These are phyloP conservation scores for Eciton burchellii DNA, from an alignment of 1,140 invertebrate genomes.

Conservation along the genomic window DNA sequence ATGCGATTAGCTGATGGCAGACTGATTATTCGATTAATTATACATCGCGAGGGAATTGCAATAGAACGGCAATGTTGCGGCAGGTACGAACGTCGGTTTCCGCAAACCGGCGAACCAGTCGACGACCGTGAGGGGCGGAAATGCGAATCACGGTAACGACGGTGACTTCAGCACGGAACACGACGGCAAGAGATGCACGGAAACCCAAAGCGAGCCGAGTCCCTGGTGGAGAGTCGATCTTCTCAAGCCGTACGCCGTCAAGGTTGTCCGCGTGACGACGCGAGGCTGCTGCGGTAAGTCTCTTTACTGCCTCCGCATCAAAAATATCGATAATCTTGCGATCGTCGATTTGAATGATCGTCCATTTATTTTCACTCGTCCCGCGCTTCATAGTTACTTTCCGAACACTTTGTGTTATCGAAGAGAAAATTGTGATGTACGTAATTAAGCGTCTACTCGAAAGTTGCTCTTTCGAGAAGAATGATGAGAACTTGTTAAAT, in stretches of 20 bases:
- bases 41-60: constrained; percentile 6
- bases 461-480: too few relatives aligned
- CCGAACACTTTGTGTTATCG: too few relatives aligned
- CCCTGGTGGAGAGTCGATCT: constrained; percentile 97
- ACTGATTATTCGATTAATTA: too few relatives aligned
- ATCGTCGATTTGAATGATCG: neutral
- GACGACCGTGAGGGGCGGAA: constrained; percentile 93
- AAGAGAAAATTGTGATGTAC: neutral
- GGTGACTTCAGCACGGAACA: constrained; percentile 93
- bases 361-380: neutral
- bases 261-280: constrained; percentile 94
- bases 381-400: neutral
- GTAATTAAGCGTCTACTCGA: neutral
- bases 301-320: neutral
- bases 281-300: constrained; percentile 92
- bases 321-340: neutral
- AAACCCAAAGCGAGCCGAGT: constrained; percentile 94
- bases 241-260: constrained; percentile 92
- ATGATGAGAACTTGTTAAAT: too few relatives aligned
- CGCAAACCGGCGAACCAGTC: constrained; percentile 96
- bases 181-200: constrained; percentile 94
- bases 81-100: constrained; percentile 94
- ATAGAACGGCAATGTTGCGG: neutral
- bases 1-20: too few relatives aligned
- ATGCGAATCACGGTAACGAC: constrained; percentile 93